phyloP scores from a whole-genome alignment of 2,888 invertebrate species.

The Leptura quadrifasciata region DNA sequence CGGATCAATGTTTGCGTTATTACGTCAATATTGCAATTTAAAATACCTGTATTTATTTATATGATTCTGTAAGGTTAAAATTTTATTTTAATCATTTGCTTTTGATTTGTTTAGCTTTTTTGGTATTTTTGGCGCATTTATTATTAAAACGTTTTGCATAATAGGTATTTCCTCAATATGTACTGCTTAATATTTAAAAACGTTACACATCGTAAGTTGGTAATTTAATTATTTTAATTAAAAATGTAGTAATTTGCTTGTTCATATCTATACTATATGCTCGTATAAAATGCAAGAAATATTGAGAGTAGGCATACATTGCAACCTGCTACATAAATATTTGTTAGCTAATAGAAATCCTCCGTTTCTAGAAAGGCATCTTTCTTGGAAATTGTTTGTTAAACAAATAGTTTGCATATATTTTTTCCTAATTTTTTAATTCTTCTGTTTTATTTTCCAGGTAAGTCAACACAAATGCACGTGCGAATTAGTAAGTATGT shows the following conservation, averaged over 20 bases:
- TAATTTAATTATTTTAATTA: not conserved
- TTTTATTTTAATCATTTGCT: too few species aligned
- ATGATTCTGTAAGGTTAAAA: too few species aligned
- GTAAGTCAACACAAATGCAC: not conserved
- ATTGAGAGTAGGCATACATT: not conserved
- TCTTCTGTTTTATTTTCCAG: not conserved
- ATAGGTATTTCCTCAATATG: too few species aligned
- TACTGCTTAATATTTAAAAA: too few species aligned
- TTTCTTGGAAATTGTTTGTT: not conserved
- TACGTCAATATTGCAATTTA: too few species aligned
- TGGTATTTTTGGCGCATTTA: too few species aligned
- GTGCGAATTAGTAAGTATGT: constrained; percentile 11
- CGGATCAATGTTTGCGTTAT: too few species aligned
- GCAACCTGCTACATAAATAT: constrained; percentile 1
- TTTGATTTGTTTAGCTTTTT: too few species aligned
- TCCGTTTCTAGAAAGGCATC: not conserved
- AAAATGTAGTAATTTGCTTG: not conserved
- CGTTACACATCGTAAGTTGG: not conserved
- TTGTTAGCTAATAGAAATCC: not conserved
- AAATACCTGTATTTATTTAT: too few species aligned
- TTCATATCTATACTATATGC: not conserved
- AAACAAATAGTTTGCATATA: not conserved
- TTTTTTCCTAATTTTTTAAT: not conserved
- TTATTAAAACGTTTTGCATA: too few species aligned
- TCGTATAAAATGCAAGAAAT: not conserved